Percentiles rank a stretch among this genome's conserved stretches.
phyloP scores from a whole-genome alignment of 2,888 invertebrate species.

The Pollenia angustigena region DNA sequence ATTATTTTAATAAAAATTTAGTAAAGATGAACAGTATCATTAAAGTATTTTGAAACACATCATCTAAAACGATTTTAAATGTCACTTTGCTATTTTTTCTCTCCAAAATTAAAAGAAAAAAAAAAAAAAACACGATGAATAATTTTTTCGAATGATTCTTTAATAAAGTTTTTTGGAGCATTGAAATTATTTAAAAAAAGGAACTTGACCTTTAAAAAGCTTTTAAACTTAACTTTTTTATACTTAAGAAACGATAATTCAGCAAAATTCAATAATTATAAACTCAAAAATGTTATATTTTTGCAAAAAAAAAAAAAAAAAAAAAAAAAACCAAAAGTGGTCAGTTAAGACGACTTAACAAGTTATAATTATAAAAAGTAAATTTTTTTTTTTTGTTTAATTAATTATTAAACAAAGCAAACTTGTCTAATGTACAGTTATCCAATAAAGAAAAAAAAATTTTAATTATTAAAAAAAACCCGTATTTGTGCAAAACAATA shows the following conservation, averaged over 20 bases:
- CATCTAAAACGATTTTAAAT: no score
- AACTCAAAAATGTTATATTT: no score
- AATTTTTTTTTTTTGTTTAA: background rate
- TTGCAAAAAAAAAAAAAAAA: background rate
- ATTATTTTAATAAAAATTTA: no score
- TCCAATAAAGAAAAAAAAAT: background rate
- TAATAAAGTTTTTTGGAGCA: no score
- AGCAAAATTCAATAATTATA: background rate
- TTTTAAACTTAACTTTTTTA: no score
- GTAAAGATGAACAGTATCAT: no score
- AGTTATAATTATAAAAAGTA: background rate
- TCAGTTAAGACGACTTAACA: constrained; percentile 1
- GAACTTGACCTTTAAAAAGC: constrained; percentile 19
- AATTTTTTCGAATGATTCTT: no score
- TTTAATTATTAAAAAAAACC: background rate
- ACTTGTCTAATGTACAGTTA: constrained; percentile 35
- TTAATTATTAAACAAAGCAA: background rate
- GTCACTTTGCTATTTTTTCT: no score
- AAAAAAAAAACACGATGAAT: background rate
- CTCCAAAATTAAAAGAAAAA: background rate
- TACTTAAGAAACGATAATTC: background rate
- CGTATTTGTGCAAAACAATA: background rate
- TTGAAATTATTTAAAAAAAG: background rate
- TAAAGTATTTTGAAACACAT: no score
- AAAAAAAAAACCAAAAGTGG: background rate